Conservation (phyloP, 2,797 vertebrate genomes). For the Coluber constrictor region DNA sequence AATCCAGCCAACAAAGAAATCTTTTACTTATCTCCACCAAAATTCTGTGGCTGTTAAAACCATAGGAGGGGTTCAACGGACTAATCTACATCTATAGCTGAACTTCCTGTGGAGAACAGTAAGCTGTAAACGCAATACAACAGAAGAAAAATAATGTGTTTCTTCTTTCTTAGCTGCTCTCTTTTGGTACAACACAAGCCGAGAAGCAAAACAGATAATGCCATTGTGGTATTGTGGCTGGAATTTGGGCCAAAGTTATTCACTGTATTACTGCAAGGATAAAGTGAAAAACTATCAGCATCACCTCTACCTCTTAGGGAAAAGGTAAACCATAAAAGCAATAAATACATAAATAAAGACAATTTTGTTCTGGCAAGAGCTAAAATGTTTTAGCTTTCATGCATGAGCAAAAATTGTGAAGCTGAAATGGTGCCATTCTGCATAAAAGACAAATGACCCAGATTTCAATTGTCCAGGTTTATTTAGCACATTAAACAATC, state of each 20-base stretch:
- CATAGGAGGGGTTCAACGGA: not conserved
- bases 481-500: not conserved
- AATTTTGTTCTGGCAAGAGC: not conserved
- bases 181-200: too few species aligned
- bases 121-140: not conserved
- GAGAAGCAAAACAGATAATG: not conserved
- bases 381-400: not conserved
- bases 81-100: not conserved
- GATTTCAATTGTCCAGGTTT: not conserved
- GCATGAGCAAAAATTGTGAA: not conserved
- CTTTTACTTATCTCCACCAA: not conserved
- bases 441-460: not conserved
- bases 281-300: not conserved
- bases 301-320: not conserved
- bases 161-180: not conserved
- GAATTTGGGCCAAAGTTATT: not conserved
- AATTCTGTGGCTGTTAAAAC: not conserved
- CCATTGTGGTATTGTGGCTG: not conserved
- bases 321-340: not conserved
- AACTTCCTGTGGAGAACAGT: not conserved
- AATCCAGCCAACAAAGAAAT: not conserved
- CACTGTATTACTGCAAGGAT: not conserved
- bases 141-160: not conserved
- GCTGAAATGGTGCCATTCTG: not conserved
- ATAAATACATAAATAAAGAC: not conserved